A percentile compares a stretch with the other conserved stretches of the same genome.
These are phyloP conservation scores for Tetropium fuscum DNA, from an alignment of 2,888 invertebrate species.

Conservation along the genomic window DNA sequence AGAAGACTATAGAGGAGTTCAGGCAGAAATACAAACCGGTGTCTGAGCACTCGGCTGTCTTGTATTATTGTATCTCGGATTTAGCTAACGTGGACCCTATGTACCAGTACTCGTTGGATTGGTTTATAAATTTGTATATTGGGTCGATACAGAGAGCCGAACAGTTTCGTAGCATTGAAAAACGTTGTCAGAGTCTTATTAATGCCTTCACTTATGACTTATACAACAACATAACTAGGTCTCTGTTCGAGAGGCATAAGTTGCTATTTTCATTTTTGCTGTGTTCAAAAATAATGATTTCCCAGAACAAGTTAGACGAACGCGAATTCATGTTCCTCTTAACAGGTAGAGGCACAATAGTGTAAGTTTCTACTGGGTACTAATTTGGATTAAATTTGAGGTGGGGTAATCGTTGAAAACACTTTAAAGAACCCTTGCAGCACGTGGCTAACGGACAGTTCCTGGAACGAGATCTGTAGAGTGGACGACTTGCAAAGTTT, in stretches of 20 bases:
- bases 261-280: conserved; percentile 85
- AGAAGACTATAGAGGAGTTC: conserved; percentile 81
- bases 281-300: conserved; percentile 77
- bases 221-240: conserved; percentile 83
- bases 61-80: conserved; percentile 87
- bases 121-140: conserved; percentile 88
- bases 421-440: conserved; percentile 73
- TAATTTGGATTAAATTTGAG: no score
- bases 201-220: conserved; percentile 85
- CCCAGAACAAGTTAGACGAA: conserved; percentile 70
- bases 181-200: conserved; percentile 76
- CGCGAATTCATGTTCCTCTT: conserved; percentile 78
- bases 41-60: conserved; percentile 81
- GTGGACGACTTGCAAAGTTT: conserved; percentile 70
- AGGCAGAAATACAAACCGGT: conserved; percentile 81
- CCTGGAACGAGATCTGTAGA: conserved; percentile 85
- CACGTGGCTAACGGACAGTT: conserved; percentile 79
- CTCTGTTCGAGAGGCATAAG: conserved; percentile 89
- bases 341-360: no score
- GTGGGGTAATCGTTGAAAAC: conserved; percentile 77
- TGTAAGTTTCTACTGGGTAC: no score
- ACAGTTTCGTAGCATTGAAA: conserved; percentile 78
- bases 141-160: conserved; percentile 81
- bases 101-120: conserved; percentile 89
- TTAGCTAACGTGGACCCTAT: conserved; percentile 88